Percentiles rank a stretch among this genome's conserved stretches.
Conservation (phyloP, 2,113 vertebrate species). For the Erythrolamprus reginae region DNA sequence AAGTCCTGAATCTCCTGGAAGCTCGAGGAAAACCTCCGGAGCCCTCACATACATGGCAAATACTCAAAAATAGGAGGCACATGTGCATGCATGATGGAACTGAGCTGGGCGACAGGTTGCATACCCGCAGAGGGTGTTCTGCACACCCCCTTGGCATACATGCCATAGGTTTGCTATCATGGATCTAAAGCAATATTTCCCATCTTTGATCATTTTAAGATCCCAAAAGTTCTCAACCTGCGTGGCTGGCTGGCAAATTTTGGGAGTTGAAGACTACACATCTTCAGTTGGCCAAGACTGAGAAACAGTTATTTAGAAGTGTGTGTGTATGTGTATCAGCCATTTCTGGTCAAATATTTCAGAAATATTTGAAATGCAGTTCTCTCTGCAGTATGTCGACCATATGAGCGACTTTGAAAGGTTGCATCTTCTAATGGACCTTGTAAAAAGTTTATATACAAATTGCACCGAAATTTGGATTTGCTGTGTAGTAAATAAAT, state of each 20-base stretch:
- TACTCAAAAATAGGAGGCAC: too few relatives aligned
- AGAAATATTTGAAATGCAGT: not conserved
- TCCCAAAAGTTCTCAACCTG: not conserved
- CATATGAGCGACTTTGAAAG: not conserved
- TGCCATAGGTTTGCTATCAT: too few relatives aligned
- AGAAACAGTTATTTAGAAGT: not conserved
- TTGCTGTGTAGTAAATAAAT: not conserved
- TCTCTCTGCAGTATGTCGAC: not conserved
- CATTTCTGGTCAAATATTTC: not conserved
- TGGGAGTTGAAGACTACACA: not conserved
- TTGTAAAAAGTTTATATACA: not conserved
- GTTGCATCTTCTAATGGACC: not conserved
- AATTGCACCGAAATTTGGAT: not conserved
- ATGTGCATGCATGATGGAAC: too few relatives aligned
- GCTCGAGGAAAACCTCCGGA: too few relatives aligned
- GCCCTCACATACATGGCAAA: too few relatives aligned
- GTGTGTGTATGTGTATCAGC: too few relatives aligned
- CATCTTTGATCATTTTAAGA: not conserved
- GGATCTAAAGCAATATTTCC: not conserved
- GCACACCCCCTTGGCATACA: too few relatives aligned
- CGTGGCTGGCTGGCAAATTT: not conserved
- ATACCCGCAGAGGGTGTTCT: too few relatives aligned
- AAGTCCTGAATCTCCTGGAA: too few relatives aligned
- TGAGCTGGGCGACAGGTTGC: too few relatives aligned
- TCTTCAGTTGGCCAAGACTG: too few relatives aligned